Evolutionary conservation across 2,113 vertebrate genomes (phyloP).

Genomic region (Grammomys dolichurus): DNA sequence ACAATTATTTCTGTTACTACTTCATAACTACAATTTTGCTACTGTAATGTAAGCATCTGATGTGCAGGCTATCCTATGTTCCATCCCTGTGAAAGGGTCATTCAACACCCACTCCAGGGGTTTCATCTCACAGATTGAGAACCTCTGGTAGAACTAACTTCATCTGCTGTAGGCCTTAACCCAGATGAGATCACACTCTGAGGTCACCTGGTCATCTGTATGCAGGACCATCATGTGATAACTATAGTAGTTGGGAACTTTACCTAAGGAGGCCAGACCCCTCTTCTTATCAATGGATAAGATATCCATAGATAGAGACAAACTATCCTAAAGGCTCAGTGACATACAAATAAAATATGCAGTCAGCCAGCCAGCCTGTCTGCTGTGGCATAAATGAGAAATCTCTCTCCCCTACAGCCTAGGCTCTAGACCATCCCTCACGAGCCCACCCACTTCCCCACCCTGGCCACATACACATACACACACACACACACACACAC

Average conservation of each 20-base stretch:
- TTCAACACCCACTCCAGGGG: too few species aligned
- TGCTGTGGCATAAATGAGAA: neutral
- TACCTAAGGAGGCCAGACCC: neutral
- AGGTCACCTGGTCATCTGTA: neutral
- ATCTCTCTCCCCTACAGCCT: neutral
- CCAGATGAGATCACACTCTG: neutral
- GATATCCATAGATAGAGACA: neutral
- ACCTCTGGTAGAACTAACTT: too few species aligned
- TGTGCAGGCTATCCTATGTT: neutral
- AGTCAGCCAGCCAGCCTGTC: too few species aligned
- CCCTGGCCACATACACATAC: neutral
- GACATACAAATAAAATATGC: too few species aligned
- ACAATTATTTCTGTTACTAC: too few species aligned
- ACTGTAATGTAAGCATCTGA: neutral
- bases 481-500: neutral
- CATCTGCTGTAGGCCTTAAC: too few species aligned
- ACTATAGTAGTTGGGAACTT: neutral
- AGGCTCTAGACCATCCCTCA: too few species aligned
- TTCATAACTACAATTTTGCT: too few species aligned
- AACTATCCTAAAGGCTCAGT: neutral
- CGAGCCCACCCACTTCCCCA: too few species aligned
- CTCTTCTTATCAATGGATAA: neutral
- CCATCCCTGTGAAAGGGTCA: too few species aligned
- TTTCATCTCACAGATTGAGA: too few species aligned
- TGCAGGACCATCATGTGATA: neutral